Evolutionary conservation across 2,113 vertebrate genomes (phyloP).

Genomic region (Balaeniceps rex): DNA sequence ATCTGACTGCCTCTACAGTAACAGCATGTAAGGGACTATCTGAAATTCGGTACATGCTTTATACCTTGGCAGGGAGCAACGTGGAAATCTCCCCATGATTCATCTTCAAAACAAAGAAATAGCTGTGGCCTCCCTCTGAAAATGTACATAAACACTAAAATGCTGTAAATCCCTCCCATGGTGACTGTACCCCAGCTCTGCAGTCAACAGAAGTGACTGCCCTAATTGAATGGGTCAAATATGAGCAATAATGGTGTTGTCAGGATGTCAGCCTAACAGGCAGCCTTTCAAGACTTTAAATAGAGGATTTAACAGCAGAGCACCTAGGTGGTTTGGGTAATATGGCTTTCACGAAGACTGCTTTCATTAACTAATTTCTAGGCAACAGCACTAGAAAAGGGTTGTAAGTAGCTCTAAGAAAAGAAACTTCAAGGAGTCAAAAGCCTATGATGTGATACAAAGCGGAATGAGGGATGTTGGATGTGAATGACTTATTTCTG

Average conservation of each 20-base stretch:
- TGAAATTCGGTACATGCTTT: neutral
- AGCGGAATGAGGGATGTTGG: neutral
- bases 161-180: neutral
- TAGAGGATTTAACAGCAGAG: slow-evolving; percentile 13
- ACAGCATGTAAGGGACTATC: neutral
- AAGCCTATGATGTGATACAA: neutral
- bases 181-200: neutral
- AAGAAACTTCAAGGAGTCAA: neutral
- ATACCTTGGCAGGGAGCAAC: neutral
- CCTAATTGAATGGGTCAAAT: neutral
- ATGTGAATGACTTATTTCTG: slow-evolving; percentile 39
- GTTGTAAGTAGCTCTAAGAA: slow-evolving; percentile 24
- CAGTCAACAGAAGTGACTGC: neutral
- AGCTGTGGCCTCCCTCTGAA: neutral
- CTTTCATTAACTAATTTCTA: slow-evolving; percentile 23
- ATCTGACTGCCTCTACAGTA: neutral
- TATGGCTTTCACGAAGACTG: neutral
- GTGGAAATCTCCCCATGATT: neutral
- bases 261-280: neutral
- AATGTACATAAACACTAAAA: neutral
- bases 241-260: neutral
- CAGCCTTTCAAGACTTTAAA: slow-evolving; percentile 22
- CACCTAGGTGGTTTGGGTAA: neutral
- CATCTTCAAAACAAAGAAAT: neutral
- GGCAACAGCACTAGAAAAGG: slow-evolving; percentile 33